phyloP scores from a whole-genome alignment of 2,888 invertebrate genomes.

The Geophilus truncorum region DNA sequence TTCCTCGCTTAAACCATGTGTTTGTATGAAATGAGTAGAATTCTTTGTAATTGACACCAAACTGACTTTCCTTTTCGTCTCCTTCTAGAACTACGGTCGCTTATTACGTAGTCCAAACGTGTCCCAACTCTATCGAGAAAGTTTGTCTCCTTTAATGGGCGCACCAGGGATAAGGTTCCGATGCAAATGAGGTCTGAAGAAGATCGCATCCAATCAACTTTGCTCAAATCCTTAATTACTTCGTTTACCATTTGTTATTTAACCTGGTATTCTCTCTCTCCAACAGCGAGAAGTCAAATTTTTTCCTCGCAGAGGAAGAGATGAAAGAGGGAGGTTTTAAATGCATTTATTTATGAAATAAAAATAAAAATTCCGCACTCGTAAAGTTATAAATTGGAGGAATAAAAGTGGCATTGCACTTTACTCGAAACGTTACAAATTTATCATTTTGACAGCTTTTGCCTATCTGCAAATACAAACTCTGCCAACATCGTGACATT shows the following conservation, averaged over 20 bases:
- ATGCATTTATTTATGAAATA: neutral
- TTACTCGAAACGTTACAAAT: neutral
- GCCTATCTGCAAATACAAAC: neutral
- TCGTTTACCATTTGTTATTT: neutral
- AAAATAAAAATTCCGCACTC: neutral
- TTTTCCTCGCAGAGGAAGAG: neutral
- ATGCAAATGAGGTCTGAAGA: neutral
- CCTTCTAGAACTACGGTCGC: neutral
- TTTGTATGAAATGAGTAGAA: too few relatives aligned
- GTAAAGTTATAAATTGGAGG: neutral
- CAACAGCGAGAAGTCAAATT: too few relatives aligned
- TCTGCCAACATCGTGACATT: neutral
- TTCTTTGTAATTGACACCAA: neutral
- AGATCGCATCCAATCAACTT: constrained; percentile 5
- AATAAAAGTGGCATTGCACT: constrained; percentile 12
- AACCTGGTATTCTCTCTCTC: neutral
- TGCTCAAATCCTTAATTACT: neutral
- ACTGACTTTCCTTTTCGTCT: neutral
- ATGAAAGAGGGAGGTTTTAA: neutral
- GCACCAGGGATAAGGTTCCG: neutral
- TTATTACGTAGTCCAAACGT: neutral
- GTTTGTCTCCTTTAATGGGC: neutral
- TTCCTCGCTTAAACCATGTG: neutral
- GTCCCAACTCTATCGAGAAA: neutral
- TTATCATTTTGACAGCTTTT: constrained; percentile 7